Evolutionary conservation across 2,113 vertebrate species (phyloP).

Genomic region (cattle (Bos taurus)): ARS-UCD2.0 NC_037337.1:14621001-14621500

Average conservation of each 20-base stretch:
- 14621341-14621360: neutral
- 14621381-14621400: neutral
- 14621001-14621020: neutral
- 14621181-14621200: neutral
- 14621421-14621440: neutral
- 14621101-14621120: neutral
- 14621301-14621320: neutral
- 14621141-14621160: fast-evolving
- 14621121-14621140: neutral
- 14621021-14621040: neutral
- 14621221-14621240: fast-evolving
- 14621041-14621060: neutral
- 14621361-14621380: neutral
- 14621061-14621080: neutral
- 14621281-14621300: neutral
- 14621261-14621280: fast-evolving
- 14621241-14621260: neutral
- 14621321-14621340: neutral
- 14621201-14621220: neutral
- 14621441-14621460: neutral
- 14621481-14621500: no score
- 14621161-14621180: fast-evolving
- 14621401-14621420: neutral
- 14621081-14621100: neutral
- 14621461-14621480: no score